Percentiles rank a stretch among this genome's conserved stretches.
These are phyloP conservation scores for Chloroclystis v-ata DNA, from an alignment of 2,888 invertebrate species.

Conservation along the genomic window DNA sequence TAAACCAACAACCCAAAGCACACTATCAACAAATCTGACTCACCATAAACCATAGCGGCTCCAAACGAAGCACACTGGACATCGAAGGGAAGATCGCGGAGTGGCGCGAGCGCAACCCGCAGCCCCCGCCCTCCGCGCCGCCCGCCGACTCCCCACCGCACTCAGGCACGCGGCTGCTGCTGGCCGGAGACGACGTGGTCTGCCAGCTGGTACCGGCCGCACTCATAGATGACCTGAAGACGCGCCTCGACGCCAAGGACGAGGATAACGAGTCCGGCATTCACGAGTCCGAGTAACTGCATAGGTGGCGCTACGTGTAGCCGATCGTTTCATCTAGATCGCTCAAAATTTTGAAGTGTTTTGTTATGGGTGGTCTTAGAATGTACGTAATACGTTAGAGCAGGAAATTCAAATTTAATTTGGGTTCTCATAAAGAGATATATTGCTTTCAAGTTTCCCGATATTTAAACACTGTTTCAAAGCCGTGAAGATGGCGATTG, in stretches of 20 bases:
- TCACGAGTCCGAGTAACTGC: conserved; percentile 65
- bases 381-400: too few relatives aligned
- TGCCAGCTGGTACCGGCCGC: conserved; percentile 58
- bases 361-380: too few relatives aligned
- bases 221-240: conserved; percentile 66
- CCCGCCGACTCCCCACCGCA: conserved; percentile 26
- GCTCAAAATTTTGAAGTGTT: too few relatives aligned
- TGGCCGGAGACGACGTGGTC: conserved; percentile 57
- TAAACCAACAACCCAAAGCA: background rate
- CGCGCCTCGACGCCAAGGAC: conserved; percentile 66
- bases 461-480: too few relatives aligned
- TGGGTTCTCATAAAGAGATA: too few relatives aligned
- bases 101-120: conserved; percentile 58
- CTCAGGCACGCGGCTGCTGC: conserved; percentile 47
- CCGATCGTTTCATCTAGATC: too few relatives aligned
- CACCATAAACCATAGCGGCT: conserved; percentile 47
- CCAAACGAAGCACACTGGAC: conserved; percentile 73
- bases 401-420: too few relatives aligned
- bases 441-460: too few relatives aligned
- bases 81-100: conserved; percentile 74
- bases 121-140: conserved; percentile 27
- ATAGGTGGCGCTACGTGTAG: background rate
- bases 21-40: conserved; percentile 12
- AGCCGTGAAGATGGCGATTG: too few relatives aligned
- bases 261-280: conserved; percentile 72